These are phyloP conservation scores for Ceratoteleas bidentatus DNA, from an alignment of 1,140 invertebrate genomes.

Conservation along the genomic window DNA sequence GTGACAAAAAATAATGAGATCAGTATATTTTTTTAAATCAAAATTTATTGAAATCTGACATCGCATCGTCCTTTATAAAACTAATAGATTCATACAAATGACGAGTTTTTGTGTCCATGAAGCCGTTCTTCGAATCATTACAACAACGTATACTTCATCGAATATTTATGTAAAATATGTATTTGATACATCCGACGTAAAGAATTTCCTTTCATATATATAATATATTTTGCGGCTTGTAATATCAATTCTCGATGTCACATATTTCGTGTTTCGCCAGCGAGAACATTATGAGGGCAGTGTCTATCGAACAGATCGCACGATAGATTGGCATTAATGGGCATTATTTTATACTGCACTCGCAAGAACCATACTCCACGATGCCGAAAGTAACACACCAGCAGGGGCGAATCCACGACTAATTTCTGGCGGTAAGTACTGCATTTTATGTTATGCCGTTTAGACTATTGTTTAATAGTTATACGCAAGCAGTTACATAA, in stretches of 20 bases:
- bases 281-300: constrained; percentile 64
- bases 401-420: constrained; percentile 38
- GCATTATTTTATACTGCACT: constrained; percentile 60
- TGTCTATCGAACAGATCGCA: constrained; percentile 64
- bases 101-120: constrained; percentile 23
- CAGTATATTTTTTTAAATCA: constrained; percentile 37
- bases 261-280: constrained; percentile 60
- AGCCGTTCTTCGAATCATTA: constrained; percentile 40
- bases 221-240: constrained; percentile 59
- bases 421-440: constrained; percentile 15
- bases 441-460: neutral
- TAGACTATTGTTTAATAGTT: neutral
- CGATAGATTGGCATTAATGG: constrained; percentile 66
- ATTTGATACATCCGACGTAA: constrained; percentile 53
- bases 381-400: constrained; percentile 55
- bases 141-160: constrained; percentile 41
- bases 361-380: constrained; percentile 48
- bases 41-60: constrained; percentile 51
- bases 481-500: neutral
- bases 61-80: constrained; percentile 40
- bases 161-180: constrained; percentile 62
- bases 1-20: too few species aligned
- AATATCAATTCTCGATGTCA: constrained; percentile 64
- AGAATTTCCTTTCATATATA: constrained; percentile 51
- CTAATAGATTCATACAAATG: constrained; percentile 52